Conservation (phyloP, 2,888 invertebrate species). For the Drosophila nr. perissopoda region DNA sequence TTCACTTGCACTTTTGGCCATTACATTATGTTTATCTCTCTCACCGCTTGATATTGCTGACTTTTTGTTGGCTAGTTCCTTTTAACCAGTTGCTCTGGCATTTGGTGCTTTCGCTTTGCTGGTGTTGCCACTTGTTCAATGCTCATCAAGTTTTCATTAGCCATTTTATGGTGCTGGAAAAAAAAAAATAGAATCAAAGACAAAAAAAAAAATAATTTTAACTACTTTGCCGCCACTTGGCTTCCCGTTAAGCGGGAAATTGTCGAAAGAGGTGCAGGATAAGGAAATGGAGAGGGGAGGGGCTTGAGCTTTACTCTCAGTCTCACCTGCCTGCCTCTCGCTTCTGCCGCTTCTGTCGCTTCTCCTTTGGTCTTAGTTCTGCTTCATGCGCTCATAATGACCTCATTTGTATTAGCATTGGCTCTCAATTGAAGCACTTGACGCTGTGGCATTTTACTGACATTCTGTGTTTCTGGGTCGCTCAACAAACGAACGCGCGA, state of each 20-base stretch:
- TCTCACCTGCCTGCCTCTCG: not conserved
- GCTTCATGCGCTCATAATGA: conserved; percentile 58
- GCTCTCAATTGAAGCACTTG: conserved; percentile 69
- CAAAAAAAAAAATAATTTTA: conserved; percentile 66
- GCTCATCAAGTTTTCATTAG: conserved; percentile 77
- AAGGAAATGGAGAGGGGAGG: not conserved
- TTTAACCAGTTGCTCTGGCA: conserved; percentile 24
- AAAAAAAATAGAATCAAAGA: conserved; percentile 14
- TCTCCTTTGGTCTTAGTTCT: conserved; percentile 16
- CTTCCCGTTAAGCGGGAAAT: conserved; percentile 59
- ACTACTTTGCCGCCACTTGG: conserved; percentile 77
- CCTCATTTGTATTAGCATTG: conserved; percentile 80
- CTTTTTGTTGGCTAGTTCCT: not conserved
- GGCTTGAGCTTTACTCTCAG: not conserved
- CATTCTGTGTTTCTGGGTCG: conserved; percentile 71
- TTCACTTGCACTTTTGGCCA: conserved; percentile 6
- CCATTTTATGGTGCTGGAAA: conserved; percentile 47
- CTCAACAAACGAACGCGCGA: conserved; percentile 20
- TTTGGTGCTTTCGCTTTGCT: conserved; percentile 16
- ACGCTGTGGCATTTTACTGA: conserved; percentile 41
- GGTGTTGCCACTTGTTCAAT: conserved; percentile 62
- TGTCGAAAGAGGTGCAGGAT: not conserved
- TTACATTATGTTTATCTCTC: conserved; percentile 5
- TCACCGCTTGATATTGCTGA: not conserved
- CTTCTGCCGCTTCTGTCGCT: not conserved